phyloP scores from a whole-genome alignment of 2,113 vertebrate species.

The Oncorhynchus keta region DNA sequence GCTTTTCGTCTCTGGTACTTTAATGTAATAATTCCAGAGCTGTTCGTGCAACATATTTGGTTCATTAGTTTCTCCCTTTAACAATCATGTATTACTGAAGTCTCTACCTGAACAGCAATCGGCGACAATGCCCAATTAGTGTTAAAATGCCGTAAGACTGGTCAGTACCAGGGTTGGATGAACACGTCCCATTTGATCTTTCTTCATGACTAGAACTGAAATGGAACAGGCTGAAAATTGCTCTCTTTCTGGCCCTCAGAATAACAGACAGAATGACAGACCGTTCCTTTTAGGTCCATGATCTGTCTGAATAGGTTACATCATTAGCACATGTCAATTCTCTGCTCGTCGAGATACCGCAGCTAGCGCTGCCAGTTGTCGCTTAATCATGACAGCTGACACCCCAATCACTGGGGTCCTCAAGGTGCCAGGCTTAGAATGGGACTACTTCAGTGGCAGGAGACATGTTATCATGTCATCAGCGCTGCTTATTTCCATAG shows the following conservation, averaged over 20 bases:
- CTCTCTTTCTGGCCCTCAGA: no score
- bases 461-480: background rate
- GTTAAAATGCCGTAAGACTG: background rate
- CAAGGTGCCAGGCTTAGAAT: background rate
- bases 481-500: constrained; percentile 2
- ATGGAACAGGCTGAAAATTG: background rate
- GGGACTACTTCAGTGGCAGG: background rate
- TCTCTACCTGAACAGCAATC: background rate
- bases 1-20: constrained; percentile 48
- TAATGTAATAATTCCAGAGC: constrained; percentile 53
- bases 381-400: no score
- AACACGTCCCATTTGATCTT: background rate
- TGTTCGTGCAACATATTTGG: constrained; percentile 28
- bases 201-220: background rate
- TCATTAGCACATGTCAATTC: constrained; percentile 65
- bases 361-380: background rate
- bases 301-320: constrained; percentile 42
- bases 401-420: background rate
- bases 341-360: constrained; percentile 64
- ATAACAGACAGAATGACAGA: no score
- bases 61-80: constrained; percentile 42
- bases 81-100: background rate
- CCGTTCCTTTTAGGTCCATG: no score
- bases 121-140: background rate
- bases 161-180: no score